Evolutionary conservation across 2,888 invertebrate genomes (phyloP).

Genomic region (Amphimallon solstitiale): DNA sequence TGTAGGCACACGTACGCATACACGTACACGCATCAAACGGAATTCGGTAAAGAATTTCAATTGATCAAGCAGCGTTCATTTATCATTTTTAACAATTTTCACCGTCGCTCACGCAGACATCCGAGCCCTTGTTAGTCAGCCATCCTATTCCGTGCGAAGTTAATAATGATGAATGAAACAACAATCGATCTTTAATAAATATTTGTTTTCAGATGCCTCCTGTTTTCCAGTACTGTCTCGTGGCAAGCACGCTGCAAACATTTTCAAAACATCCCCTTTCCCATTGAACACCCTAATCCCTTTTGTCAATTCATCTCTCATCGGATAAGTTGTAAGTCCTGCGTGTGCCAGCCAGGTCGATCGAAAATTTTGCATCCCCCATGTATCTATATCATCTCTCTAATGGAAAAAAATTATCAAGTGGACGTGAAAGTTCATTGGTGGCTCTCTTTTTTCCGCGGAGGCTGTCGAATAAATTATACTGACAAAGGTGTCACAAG

Average conservation of each 20-base stretch:
- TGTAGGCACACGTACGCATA: neutral
- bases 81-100: constrained; percentile 32
- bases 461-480: constrained; percentile 23
- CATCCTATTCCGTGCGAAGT: constrained; percentile 6
- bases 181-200: constrained; percentile 33
- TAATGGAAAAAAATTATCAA: constrained; percentile 27
- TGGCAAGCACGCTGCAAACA: no score
- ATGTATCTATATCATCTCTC: neutral
- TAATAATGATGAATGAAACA: constrained; percentile 33
- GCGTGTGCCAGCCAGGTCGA: neutral
- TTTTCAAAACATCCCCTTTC: no score
- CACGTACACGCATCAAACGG: neutral
- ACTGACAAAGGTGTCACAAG: neutral
- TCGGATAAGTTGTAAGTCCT: neutral
- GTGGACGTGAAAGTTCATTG: neutral
- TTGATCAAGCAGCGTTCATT: constrained; percentile 15
- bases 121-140: constrained; percentile 20
- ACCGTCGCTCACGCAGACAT: constrained; percentile 17
- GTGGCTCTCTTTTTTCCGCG: neutral
- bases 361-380: constrained; percentile 4
- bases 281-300: no score
- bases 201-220: constrained; percentile 16
- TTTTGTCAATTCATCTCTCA: neutral
- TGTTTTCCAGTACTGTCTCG: neutral
- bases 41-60: constrained; percentile 17